Evolutionary conservation across 2,113 vertebrate species (phyloP).

Genomic region (Nibea coibor): DNA sequence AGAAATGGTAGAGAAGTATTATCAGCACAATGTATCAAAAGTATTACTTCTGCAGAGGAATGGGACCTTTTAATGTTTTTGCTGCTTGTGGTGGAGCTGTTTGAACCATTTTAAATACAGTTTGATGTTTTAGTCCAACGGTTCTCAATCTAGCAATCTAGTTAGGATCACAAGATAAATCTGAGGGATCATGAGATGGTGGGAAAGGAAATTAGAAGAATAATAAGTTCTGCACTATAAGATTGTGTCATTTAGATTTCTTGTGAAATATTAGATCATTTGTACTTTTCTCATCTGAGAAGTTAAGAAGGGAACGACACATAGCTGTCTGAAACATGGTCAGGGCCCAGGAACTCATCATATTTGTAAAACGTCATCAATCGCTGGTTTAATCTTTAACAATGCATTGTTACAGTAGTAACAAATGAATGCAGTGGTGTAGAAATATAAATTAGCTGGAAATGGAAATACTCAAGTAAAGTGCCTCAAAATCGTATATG

Average conservation of each 20-base stretch:
- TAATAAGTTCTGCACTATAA: too few relatives aligned
- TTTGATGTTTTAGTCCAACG: neutral
- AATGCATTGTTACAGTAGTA: neutral
- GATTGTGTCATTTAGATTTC: neutral
- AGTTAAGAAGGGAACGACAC: too few relatives aligned
- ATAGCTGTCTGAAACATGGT: too few relatives aligned
- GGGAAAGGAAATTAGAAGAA: neutral
- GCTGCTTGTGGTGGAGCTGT: neutral
- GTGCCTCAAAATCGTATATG: neutral
- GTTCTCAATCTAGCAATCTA: too few relatives aligned
- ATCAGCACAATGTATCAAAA: neutral
- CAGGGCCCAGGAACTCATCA: too few relatives aligned
- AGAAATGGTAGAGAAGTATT: neutral
- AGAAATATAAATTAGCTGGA: neutral
- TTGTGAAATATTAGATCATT: neutral
- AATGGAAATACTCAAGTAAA: neutral
- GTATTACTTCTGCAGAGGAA: neutral
- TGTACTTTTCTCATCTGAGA: too few relatives aligned
- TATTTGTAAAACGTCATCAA: too few relatives aligned
- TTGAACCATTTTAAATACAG: neutral
- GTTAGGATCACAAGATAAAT: neutral
- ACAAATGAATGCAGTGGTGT: neutral
- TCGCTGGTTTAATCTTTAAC: too few relatives aligned
- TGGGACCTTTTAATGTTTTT: neutral
- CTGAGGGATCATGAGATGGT: neutral